These are phyloP conservation scores for Nesospiza acunhae DNA, from an alignment of 2,113 vertebrate genomes.

Conservation along the genomic window DNA sequence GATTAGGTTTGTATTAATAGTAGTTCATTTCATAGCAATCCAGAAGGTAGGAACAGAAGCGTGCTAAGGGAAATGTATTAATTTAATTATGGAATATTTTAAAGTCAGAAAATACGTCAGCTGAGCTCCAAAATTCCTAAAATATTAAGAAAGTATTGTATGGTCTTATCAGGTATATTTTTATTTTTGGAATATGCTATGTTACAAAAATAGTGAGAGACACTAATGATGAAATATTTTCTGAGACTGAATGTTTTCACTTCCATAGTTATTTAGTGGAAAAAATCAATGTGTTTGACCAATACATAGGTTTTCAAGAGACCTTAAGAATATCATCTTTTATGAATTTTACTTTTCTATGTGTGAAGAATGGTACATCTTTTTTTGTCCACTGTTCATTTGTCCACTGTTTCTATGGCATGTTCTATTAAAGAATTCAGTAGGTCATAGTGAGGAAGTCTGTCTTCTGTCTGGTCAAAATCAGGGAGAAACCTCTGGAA, in stretches of 20 bases:
- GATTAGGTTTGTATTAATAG: not conserved
- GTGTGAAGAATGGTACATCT: not conserved
- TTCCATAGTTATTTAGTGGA: not conserved
- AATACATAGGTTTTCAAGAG: not conserved
- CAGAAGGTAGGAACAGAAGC: not conserved
- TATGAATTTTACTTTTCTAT: not conserved
- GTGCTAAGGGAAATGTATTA: not conserved
- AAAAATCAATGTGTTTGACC: not conserved
- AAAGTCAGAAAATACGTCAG: not conserved
- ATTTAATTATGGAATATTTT: not conserved
- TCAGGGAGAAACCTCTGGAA: not conserved
- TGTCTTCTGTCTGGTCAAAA: not conserved
- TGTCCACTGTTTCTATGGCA: not conserved
- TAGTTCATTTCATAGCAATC: not conserved
- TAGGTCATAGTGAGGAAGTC: not conserved
- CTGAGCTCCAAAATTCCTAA: not conserved
- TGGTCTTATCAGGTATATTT: not conserved
- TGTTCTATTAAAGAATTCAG: not conserved
- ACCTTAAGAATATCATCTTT: not conserved
- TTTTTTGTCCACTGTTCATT: not conserved
- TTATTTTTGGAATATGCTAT: not conserved
- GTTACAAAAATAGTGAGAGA: not conserved
- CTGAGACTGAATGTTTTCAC: not conserved
- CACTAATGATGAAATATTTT: not conserved
- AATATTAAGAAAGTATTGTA: not conserved